Evolutionary conservation across 2,888 invertebrate genomes (phyloP), one percentile per base, ranked within the genome.

Genomic region (Andricus quercusramuli): DNA sequence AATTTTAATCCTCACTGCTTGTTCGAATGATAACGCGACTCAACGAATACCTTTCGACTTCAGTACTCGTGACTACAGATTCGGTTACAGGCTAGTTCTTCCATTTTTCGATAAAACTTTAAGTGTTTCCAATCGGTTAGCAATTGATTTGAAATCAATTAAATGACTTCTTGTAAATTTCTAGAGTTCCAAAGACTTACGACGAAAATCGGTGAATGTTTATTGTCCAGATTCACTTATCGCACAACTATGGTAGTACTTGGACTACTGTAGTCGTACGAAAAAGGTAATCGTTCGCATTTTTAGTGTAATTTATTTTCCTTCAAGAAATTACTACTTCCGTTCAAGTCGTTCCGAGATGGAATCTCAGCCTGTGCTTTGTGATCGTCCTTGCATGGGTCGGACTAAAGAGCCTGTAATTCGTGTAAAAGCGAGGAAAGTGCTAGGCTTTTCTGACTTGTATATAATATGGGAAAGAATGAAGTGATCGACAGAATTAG

Each of bases 1-100:
- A 92, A 89, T 51, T 56, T 32, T 29, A 70, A 20, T 70, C 13
- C 29, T 32, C n/a, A 51, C 20, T 70, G 70, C 51, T 56, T 74
- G 51, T 20, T 74, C 44, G 17, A 47, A 47, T 47, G n/a, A 37
- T 65, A 8, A 25, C 67, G 20, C 37, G 41, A 47, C 25, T 70
- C 32, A 47, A 5, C 51, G 32, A 74, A 74, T 56, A 62, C 13
- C 13, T 32, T 32, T 74, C 47, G 32, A 70, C 47, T 51, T 51
- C 13, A 68, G 44, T 68, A 68, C 44, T 68, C 9, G 13, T 17
- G 22, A 68, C 25, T 68, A 47, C 25, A 68, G 22, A 67, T 37
- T 68, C 68, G 17, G 3, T 80, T 66, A 79, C 80, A 80, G 80
- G 82, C 78, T 82, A 80, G 82, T 82, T 83, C 81, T 82, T 84